Conservation (phyloP, 2,113 vertebrate genomes). For the Halcyon malimbica region DNA sequence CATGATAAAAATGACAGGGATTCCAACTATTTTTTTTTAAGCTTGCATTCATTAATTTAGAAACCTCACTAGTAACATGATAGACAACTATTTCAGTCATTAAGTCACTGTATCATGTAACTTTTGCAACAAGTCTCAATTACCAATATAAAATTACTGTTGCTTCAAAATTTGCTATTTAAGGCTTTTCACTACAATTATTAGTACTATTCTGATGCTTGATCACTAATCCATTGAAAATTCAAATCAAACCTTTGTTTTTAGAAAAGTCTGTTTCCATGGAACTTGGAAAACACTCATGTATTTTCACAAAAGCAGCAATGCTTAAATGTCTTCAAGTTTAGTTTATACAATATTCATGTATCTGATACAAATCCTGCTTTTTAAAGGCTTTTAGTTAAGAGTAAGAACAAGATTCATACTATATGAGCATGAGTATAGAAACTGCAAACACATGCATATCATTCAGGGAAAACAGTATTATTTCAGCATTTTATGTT, state of each 20-base stretch:
- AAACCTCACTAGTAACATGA: conserved; percentile 45
- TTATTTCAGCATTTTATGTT: conserved; percentile 14
- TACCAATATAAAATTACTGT: conserved; percentile 64
- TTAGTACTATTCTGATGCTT: conserved; percentile 14
- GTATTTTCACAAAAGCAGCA: not conserved
- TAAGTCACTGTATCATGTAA: conserved; percentile 61
- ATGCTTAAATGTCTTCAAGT: conserved; percentile 12
- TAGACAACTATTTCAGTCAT: conserved; percentile 49
- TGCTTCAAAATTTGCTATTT: conserved; percentile 73
- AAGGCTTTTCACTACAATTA: conserved; percentile 81
- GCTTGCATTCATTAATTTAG: conserved; percentile 52
- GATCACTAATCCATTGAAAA: conserved; percentile 41
- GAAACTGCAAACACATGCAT: conserved; percentile 46
- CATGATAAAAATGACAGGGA: conserved; percentile 50
- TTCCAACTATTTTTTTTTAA: conserved; percentile 7
- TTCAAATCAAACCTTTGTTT: conserved; percentile 39
- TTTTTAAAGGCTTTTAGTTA: conserved; percentile 50
- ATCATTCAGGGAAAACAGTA: conserved; percentile 51
- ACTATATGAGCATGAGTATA: conserved; percentile 43
- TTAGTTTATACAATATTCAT: not conserved
- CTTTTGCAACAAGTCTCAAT: conserved; percentile 71
- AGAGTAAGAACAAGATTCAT: conserved; percentile 32
- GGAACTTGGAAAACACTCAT: conserved; percentile 66
- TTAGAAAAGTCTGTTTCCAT: conserved; percentile 60
- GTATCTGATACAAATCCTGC: conserved; percentile 60